These are phyloP conservation scores for Semicossyphus pulcher DNA, from an alignment of 2,113 vertebrate genomes.

Conservation along the genomic window DNA sequence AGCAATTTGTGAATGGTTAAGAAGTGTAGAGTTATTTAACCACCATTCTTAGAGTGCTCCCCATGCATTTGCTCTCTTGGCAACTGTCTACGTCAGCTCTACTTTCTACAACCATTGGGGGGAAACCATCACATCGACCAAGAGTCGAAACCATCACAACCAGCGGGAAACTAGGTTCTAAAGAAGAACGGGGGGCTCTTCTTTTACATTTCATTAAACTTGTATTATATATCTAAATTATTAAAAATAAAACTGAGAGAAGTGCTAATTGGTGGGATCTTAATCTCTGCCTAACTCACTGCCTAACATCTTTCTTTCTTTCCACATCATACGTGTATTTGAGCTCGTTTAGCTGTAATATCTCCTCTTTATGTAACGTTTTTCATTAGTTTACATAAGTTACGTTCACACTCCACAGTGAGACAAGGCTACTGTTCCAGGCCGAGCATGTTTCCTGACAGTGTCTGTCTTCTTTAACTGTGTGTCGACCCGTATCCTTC, in stretches of 20 bases:
- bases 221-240: neutral
- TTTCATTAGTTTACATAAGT: neutral
- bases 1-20: too few relatives aligned
- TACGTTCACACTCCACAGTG: neutral
- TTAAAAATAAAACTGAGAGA: conserved; percentile 1
- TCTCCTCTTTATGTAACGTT: neutral
- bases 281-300: neutral
- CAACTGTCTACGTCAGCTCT: neutral
- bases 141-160: neutral
- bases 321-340: neutral
- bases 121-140: neutral
- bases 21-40: neutral
- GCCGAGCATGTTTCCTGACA: conserved; percentile 6
- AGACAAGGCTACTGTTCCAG: neutral
- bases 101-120: neutral
- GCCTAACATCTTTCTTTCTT: neutral
- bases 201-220: conserved; percentile 1
- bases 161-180: neutral
- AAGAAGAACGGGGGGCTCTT: neutral
- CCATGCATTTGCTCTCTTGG: neutral
- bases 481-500: conserved; percentile 23
- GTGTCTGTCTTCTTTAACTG: neutral
- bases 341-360: neutral
- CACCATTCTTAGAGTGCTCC: neutral
- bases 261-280: neutral